These are phyloP conservation scores for Plemyria rubiginata DNA, from an alignment of 2,888 invertebrate genomes.

Conservation along the genomic window DNA sequence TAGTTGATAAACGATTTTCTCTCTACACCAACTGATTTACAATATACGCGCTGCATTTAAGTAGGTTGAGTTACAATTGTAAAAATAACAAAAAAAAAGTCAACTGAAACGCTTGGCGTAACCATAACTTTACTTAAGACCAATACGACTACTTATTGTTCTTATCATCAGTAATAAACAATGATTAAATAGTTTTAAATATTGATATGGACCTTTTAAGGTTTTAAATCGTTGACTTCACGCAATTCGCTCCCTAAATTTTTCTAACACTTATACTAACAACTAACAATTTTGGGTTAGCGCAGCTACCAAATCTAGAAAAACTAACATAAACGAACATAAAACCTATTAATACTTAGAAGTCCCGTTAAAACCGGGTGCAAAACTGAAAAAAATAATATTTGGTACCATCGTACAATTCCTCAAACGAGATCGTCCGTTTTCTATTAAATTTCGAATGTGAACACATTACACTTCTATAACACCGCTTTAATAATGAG, in stretches of 20 bases:
- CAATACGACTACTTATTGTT: slow-evolving; percentile 82
- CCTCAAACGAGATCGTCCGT: slow-evolving; percentile 68
- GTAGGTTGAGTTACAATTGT: slow-evolving; percentile 18
- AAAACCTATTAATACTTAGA: slow-evolving; percentile 81
- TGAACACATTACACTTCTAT: slow-evolving; percentile 79
- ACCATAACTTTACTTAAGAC: slow-evolving; percentile 49
- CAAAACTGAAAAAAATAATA: slow-evolving; percentile 62
- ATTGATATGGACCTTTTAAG: slow-evolving; percentile 85
- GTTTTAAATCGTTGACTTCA: slow-evolving; percentile 74
- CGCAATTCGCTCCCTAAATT: slow-evolving; percentile 66
- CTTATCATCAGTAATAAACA: slow-evolving; percentile 77
- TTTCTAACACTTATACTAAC: slow-evolving; percentile 70
- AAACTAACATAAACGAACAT: slow-evolving; percentile 53
- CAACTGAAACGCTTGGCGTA: slow-evolving; percentile 77
- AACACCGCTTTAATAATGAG: slow-evolving; percentile 72
- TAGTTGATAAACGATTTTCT: slow-evolving; percentile 14
- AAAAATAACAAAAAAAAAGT: slow-evolving; percentile 27
- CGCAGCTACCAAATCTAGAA: slow-evolving; percentile 64
- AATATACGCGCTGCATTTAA: slow-evolving; percentile 20
- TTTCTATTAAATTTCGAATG: slow-evolving; percentile 61
- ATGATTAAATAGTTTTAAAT: slow-evolving; percentile 81
- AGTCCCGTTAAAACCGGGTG: slow-evolving; percentile 80
- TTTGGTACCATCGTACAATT: slow-evolving; percentile 71
- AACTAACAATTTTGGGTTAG: slow-evolving; percentile 66
- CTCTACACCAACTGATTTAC: slow-evolving; percentile 14